Evolutionary conservation across 92 coral and sea anemone genomes (phyloP), one percentile per base, ranked within the genome.

Genomic region (Galaxea fascicularis): DNA sequence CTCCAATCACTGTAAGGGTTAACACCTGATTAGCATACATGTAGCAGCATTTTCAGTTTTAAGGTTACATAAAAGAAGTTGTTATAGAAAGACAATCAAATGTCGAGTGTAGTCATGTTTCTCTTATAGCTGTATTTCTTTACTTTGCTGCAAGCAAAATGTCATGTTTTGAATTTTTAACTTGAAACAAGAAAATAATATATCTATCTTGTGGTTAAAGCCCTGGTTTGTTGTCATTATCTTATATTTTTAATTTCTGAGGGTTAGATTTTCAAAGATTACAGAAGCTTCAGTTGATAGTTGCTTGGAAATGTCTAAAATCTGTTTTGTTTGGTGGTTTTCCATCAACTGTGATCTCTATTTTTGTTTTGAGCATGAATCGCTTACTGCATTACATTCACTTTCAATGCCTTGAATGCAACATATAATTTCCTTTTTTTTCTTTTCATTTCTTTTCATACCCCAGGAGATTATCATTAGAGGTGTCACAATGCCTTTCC

Each of bases 391-490:
- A 25, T 65, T 65, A 64, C 30, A 31, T 70, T 26, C 27, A 20
- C 22, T 18, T n/a, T 82, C 77, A 82, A 24, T 22, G 56, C 70
- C 52, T 11, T 82, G 52, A 71, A 41, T 70, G 39, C 22, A 71
- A 24, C 27, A 59, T 1, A 16, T 54, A 54, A 82, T 82, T 82
- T 71, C 71, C 86, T 82, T 66, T 82, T 17, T 62, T 54, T 59
- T 78, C n/a, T n/a, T n/a, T n/a, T n/a, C n/a, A n/a, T n/a, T n/a
- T 71, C 60, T 31, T 72, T 60, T 54, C 41, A 56, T 67, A 80
- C 85, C 77, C 76, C 77, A 54, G 85, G 76, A 53, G 65, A 52
- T 35, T 80, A 80, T 80, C 58, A 52, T 82, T 57, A 70, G 27
- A 58, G 20, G 53, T 54, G 70, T 71, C 78, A 70, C 26, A 60